Evolutionary conservation across 2,113 vertebrate genomes (phyloP), one percentile per base, ranked within the genome.

Genomic region (Onychostruthus taczanowskii): DNA sequence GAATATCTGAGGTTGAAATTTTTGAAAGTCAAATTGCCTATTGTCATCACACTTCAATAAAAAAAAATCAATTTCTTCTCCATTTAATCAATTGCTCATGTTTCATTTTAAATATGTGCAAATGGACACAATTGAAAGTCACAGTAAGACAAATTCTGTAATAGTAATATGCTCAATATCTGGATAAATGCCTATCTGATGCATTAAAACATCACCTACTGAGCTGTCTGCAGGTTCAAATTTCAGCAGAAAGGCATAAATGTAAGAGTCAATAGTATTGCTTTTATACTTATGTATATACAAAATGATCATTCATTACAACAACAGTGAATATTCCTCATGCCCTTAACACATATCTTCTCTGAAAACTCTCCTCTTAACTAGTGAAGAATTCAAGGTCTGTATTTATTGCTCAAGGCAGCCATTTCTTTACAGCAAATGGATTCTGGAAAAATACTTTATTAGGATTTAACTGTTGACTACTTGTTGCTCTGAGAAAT

Each of bases 341-440:
- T 66, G 73, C 6, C 7, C 41, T 61, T 73, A 73, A 28, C n/a
- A 55, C 16, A 12, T 53, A 67, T 41, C 21, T 80, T 76, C 50
- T 28, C 67, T 72, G 14, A 27, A 86, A 72, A 28, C 6, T 70
- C 24, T 82, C 53, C 44, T 47, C 24, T 87, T 84, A 89, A 20
- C 22, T 56, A 27, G 11, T 70, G 35, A 77, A 92, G 66, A 92
- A 94, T 89, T 77, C 43, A 67, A 18, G 26, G 13, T 68, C 50
- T 76, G 21, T 58, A 92, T 96, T 94, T 94, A 92, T 78, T 87
- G 41, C 52, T 76, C 11, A 24, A 53, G 31, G 53, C 18, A 50
- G 19, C 26, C 23, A 52, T 90, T 94, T 86, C 35, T 90, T 95
- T 84, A 46, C 39, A 97, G 74, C 35, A 96, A 94, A 92, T 94